phyloP scores from a whole-genome alignment of 2,113 vertebrate genomes.

The Takifugu flavidus region DNA sequence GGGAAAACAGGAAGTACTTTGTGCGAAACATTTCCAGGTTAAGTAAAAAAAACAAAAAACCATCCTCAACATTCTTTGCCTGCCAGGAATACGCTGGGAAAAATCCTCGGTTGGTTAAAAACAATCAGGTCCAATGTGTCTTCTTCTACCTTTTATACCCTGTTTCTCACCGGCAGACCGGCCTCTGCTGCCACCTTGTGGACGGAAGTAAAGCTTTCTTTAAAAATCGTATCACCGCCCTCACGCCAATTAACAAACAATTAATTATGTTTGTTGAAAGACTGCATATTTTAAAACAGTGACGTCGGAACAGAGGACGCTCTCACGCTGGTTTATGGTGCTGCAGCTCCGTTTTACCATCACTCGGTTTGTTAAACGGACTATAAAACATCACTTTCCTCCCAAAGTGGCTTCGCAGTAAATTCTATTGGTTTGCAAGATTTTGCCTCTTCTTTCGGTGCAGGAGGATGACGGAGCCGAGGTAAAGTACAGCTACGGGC shows the following conservation, averaged over 20 bases:
- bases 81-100: slow-evolving; percentile 33
- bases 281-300: slow-evolving; percentile 8
- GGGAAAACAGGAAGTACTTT: slow-evolving; percentile 67
- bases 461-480: slow-evolving; percentile 6
- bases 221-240: too few relatives aligned
- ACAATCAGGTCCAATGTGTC: not conserved
- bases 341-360: slow-evolving; percentile 7
- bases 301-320: slow-evolving; percentile 7
- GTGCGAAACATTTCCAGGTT: slow-evolving; percentile 62
- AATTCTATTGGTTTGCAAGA: slow-evolving; percentile 54
- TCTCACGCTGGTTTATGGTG: not conserved
- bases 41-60: slow-evolving; percentile 25
- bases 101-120: slow-evolving; percentile 10
- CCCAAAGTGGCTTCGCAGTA: slow-evolving; percentile 19
- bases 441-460: slow-evolving; percentile 36
- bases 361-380: slow-evolving; percentile 26
- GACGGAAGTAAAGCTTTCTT: too few relatives aligned
- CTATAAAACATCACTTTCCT: slow-evolving; percentile 28
- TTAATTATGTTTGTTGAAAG: too few relatives aligned
- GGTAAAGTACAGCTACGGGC: too few relatives aligned
- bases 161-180: too few relatives aligned
- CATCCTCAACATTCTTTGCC: slow-evolving; percentile 36
- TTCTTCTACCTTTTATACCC: not conserved
- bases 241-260: too few relatives aligned
- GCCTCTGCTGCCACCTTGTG: too few relatives aligned